Evolutionary conservation across 2,888 invertebrate species (phyloP), one percentile per base, ranked within the genome.

Genomic region (Drosophila cognata): DNA sequence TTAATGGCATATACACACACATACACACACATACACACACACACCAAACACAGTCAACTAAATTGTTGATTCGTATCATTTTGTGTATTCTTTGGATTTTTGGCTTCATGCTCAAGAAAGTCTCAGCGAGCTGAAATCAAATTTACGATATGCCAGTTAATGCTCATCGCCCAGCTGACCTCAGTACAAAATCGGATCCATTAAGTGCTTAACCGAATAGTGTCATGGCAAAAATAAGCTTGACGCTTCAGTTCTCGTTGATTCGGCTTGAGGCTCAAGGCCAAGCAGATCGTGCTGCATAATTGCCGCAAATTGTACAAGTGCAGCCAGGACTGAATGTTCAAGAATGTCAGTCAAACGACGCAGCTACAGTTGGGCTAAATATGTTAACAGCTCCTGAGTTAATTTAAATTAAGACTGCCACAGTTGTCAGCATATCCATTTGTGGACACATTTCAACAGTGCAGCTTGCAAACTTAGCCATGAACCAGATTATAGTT

Each of bases 1-100:
- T 80, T 74, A 80, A 78, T 72, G 69, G 21, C 51, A n/a, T 10
- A 11, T 21, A 29, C 28, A 35, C 46, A 16, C 8, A 11, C 28
- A 29, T 21, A 46, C 29, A 71, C 28, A 28, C 8, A 65, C 31
- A 18, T 36, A 51, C 41, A 18, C 18, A 35, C 35, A 36, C 38
- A 50, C 10, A 18, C 46, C 13, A 21, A 3, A 1, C 7, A 46
- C 21, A 43, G 13, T 16, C 16, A 46, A 16, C 25, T 16, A 25
- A 25, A 46, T 25, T 16, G 16, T 46, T 46, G 46, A 46, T 46
- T 46, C 8, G 1, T 46, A 46, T 46, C 46, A 25, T 4, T 46
- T 46, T 4, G 46, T 25, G 25, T 8, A 46, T 46, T 46, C 28
- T 13, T 46, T 25, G 46, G 25, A 46, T 25, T 25, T 25, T 46